phyloP scores from a whole-genome alignment of 2,113 vertebrate genomes.

The Epinephelus fuscoguttatus region DNA sequence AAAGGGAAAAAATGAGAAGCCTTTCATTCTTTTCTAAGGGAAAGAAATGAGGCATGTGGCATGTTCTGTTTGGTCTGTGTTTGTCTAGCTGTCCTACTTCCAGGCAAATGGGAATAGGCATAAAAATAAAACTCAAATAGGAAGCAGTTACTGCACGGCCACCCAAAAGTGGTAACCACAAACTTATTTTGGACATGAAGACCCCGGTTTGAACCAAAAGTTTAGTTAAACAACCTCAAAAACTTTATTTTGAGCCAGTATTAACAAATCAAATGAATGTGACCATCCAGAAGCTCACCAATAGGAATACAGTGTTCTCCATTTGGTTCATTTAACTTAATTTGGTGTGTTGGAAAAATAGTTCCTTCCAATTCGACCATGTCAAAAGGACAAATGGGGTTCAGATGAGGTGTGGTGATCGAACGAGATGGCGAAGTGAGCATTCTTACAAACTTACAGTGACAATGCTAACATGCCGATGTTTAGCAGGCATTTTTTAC shows the following conservation, averaged over 20 bases:
- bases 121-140: conserved; percentile 54
- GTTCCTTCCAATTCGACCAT: neutral
- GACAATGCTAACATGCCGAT: neutral
- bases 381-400: neutral
- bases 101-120: conserved; percentile 38
- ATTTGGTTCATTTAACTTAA: neutral
- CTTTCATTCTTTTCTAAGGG: conserved; percentile 41
- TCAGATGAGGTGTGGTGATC: neutral
- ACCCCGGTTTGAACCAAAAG: conserved; percentile 25
- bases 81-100: conserved; percentile 44
- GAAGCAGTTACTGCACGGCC: conserved; percentile 52
- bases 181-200: conserved; percentile 35
- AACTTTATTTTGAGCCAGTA: neutral
- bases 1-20: conserved; percentile 19
- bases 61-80: conserved; percentile 56
- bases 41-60: conserved; percentile 62
- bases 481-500: neutral
- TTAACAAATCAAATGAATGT: neutral
- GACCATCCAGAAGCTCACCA: neutral
- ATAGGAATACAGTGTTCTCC: neutral
- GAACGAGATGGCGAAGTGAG: too few relatives aligned
- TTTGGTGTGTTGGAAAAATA: neutral
- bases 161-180: conserved; percentile 53
- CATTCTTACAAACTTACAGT: neutral
- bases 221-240: conserved; percentile 24